Base-by-base conservation (phyloP, 2,888 invertebrate species). In the Patella ulyssiponensis region DNA sequence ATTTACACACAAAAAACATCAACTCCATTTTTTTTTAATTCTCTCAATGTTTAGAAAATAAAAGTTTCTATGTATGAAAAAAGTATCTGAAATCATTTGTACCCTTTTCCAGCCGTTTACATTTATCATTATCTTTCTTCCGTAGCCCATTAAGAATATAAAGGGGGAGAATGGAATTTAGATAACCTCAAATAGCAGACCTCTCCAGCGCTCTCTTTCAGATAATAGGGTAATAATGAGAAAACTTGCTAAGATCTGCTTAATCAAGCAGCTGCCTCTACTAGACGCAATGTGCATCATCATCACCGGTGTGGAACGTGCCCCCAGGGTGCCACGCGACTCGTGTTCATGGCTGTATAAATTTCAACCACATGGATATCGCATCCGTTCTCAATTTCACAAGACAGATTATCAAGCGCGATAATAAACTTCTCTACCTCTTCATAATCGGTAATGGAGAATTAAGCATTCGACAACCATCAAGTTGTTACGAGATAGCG, bases 291-390 rank as follows among this genome's bases (percentile, higher is more conserved):
- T 44, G 44, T 44, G 44, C 44, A 44, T 44, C 44, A 23, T 64
- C 64, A 64, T 64, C 20, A n/a, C 64, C 11, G 14, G 20, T 20
- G 23, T 64, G 23, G 23, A 64, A 23, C 64, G 64, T 64, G 64
- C 23, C 64, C 64, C 64, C 12, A 64, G 64, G 64, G 64, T 20
- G 64, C 64, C 64, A 64, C 64, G 64, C 64, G 64, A 64, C 64
- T 64, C 44, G 44, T 44, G 44, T 44, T 44, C 44, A 44, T 44
- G 44, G 44, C 44, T 44, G 44, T 44, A 44, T 44, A 44, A 64
- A 23, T 64, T 64, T 15, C 20, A 64, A 64, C 64, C 64, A 23
- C 64, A 64, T 64, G 64, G 64, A 20, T 64, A n/a, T 64, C 9
- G 11, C 20, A 64, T 64, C 15, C 64, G 64, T 64, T 23, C 23